Base-by-base conservation (phyloP, 2,888 invertebrate species). In the Macrophya annulata region DNA sequence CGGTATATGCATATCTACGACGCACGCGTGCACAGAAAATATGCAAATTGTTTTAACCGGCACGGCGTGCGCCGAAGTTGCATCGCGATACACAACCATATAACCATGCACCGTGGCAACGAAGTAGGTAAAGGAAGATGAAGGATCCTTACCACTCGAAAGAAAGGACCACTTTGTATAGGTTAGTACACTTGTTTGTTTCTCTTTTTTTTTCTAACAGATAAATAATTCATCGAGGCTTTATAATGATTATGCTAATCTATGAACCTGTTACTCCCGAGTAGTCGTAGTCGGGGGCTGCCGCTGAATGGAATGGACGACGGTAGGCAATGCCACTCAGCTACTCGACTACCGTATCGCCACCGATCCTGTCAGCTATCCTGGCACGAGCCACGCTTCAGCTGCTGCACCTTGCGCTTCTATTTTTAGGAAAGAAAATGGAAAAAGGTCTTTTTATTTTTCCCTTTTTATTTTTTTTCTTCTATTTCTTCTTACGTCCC, bases 181-280 rank as follows among this genome's bases (percentile, higher is more conserved):
- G 83, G 83, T 83, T 83, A 77, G 76, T 87, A 86, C 87, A 87
- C 86, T 89, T 87, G 88, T 88, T 88, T 85, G 85, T 84, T 85
- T 86, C 87, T 48, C 45, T 68, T 51, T 81, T 84, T 86, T 31
- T 31, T 90, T 90, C 89, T 90, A 90, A 90, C 90, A 90, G 90
- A 93, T 93, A 93, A 93, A 93, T 93, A 93, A 93, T 93, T 93
- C 93, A 93, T 93, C 90, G 92, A 90, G 88, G 92, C 91, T 92
- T 92, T 92, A 93, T 93, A 92, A 93, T 91, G 91, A 93, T 93
- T 93, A 93, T 93, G 93, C 92, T 93, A 93, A 93, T 93, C 87
- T 89, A 90, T 91, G 92, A 93, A 93, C 93, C 93, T 93, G 93
- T 92, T 93, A 92, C 90, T 90, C 89, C 86, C 86, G 88, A 81